Conservation (phyloP, 2,797 vertebrate species). For the Rhynchonycteris naso region DNA sequence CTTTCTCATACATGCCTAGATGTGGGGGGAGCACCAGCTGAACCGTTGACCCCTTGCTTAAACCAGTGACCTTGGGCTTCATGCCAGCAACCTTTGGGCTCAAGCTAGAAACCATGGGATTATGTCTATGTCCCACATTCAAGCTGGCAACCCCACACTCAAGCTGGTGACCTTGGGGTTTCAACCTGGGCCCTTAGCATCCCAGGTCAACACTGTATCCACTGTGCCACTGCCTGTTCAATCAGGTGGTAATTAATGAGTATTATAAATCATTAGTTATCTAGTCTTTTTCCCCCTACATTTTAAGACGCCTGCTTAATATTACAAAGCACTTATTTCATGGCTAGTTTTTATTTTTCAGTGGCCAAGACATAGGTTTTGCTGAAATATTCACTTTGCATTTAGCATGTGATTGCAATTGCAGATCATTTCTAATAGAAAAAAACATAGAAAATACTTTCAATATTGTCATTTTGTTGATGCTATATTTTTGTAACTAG, state of each 20-base stretch:
- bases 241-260: neutral
- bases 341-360: constrained; percentile 18
- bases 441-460: constrained; percentile 14
- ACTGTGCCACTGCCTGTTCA: too few species aligned
- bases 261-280: neutral
- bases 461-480: constrained; percentile 26
- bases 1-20: too few species aligned
- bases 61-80: too few species aligned
- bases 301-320: neutral
- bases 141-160: too few species aligned
- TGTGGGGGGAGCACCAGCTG: too few species aligned
- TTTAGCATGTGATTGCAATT: constrained; percentile 12
- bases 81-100: too few species aligned
- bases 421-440: neutral
- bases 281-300: neutral
- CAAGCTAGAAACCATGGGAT: too few species aligned
- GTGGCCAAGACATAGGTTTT: neutral
- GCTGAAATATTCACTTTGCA: neutral
- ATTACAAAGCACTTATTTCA: neutral
- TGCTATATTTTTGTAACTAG: neutral
- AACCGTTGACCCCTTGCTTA: too few species aligned
- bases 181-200: too few species aligned
- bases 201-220: too few species aligned
- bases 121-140: too few species aligned
- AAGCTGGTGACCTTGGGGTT: too few species aligned